Evolutionary conservation across 2,113 vertebrate genomes (phyloP).

Genomic region (Athene noctua): DNA sequence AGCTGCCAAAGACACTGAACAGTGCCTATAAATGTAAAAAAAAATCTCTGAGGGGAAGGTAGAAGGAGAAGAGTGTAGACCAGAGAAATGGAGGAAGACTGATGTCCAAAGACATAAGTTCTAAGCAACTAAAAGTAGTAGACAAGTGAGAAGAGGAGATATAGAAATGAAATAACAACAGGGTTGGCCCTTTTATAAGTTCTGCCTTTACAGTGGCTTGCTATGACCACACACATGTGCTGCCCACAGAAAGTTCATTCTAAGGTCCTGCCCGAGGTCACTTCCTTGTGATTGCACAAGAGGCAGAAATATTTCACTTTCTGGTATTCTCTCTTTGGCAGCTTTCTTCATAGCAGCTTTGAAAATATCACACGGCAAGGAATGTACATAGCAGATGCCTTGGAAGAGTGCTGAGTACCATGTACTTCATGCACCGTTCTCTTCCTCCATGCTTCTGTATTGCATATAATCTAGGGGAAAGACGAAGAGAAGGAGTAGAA

Average conservation of each 20-base stretch:
- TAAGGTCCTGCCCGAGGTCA: slow-evolving; percentile 15
- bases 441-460: not conserved
- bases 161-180: not conserved
- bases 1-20: not conserved
- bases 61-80: not conserved
- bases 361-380: slow-evolving; percentile 11
- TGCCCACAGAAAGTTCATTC: slow-evolving; percentile 33
- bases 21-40: not conserved
- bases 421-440: not conserved
- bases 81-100: not conserved
- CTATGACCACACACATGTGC: not conserved
- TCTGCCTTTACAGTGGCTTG: not conserved
- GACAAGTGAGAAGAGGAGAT: not conserved
- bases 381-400: not conserved
- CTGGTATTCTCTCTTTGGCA: slow-evolving; percentile 35
- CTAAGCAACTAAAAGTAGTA: not conserved
- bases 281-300: slow-evolving; percentile 39
- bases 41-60: not conserved
- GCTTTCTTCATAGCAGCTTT: not conserved
- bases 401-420: not conserved
- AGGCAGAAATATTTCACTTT: slow-evolving; percentile 40
- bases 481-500: not conserved
- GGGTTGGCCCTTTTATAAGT: not conserved
- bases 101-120: not conserved
- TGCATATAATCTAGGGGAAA: not conserved